Conservation (phyloP, 2,797 vertebrate genomes). For the Rhynchotus rufescens region DNA sequence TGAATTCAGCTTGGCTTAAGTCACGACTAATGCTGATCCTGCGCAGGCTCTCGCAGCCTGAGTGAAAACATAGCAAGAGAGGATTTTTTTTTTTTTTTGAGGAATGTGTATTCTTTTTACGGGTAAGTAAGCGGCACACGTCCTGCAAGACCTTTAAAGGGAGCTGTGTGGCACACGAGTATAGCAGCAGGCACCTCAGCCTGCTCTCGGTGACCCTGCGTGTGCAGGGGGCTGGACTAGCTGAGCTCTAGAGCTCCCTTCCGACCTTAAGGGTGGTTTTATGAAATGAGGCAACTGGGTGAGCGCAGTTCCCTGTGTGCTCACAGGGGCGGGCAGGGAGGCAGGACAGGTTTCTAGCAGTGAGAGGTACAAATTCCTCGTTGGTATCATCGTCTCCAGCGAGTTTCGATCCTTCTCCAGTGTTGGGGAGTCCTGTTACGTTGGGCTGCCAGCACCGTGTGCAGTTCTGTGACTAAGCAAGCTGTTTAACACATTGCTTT, state of each 20-base stretch:
- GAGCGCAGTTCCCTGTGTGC: not conserved
- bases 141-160: not conserved
- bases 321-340: not conserved
- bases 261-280: too few relatives aligned
- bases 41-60: not conserved
- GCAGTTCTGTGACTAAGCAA: not conserved
- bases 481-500: not conserved
- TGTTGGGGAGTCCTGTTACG: not conserved
- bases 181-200: not conserved
- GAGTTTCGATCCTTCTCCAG: not conserved
- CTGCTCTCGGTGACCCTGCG: too few relatives aligned
- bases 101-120: not conserved
- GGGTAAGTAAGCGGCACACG: not conserved
- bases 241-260: not conserved
- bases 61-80: not conserved
- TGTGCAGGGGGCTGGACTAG: not conserved
- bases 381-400: not conserved
- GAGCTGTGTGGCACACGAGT: not conserved
- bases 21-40: not conserved
- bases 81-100: not conserved
- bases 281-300: fast-evolving
- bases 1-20: not conserved
- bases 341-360: not conserved
- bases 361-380: not conserved
- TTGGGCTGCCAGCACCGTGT: not conserved